Base-by-base conservation (phyloP, 2,113 vertebrate species). In the Lynx canadensis region DNA sequence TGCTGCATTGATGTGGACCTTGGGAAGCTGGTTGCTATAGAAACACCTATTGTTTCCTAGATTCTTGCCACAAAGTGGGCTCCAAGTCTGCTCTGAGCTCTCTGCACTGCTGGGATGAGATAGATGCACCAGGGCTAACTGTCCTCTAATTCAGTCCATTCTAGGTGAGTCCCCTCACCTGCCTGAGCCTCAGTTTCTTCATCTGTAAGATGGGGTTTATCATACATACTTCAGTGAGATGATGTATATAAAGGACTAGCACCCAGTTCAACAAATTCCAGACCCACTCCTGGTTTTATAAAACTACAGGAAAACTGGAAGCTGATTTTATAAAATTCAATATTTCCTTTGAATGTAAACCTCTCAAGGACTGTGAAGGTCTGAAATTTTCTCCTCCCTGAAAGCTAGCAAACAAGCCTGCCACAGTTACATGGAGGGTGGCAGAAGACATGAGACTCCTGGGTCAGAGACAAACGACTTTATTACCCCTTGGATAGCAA, bases 311-410 rank as follows among this genome's bases (percentile, higher is more conserved):
- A 50, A 89, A 68, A 80, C 4, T 55, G 74, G 38, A 95, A 60
- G 16, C 60, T 80, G 33, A 16, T 52, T 86, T 76, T 76, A 60
- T 25, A 83, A 45, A 90, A 94, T 80, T 92, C 84, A 81, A 1
- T 55, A n/a, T 94, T 68, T 96, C 21, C 63, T 79, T 96, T 95
- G 80, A 93, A 79, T 83, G 65, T 84, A 85, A 21, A 69, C 5
- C 38, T 55, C 18, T 73, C 68, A 82, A 73, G 78, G 91, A 12
- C 79, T 57, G 36, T 3, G 36, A 69, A 45, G 27, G 3, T 80
- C 80, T 52, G 52, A 83, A 18, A 33, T 36, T 66, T 96, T 66
- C 9, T 29, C 71, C 74, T 69, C 8, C 60, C 68, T 78, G 41
- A 16, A 85, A 94, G 60, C 82, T 68, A 27, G 21, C 25, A 36